Conservation (phyloP, 2,113 vertebrate species). For the Crocuta crocuta region DNA sequence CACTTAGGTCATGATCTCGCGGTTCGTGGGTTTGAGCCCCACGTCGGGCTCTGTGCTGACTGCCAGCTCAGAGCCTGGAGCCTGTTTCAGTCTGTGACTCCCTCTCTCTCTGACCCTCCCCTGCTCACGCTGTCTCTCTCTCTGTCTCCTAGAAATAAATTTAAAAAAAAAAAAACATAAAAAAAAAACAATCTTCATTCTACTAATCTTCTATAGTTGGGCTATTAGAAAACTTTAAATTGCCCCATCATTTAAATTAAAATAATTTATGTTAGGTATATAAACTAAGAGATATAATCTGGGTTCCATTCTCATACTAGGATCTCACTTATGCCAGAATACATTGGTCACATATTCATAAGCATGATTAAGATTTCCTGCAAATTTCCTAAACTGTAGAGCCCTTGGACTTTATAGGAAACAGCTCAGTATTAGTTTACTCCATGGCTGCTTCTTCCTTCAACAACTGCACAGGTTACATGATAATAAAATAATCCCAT, state of each 20-base stretch:
- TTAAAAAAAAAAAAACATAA: too few species aligned
- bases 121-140: too few species aligned
- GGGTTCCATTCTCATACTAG: not conserved
- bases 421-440: not conserved
- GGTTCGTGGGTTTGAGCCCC: too few species aligned
- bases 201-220: not conserved
- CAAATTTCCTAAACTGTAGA: not conserved
- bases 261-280: not conserved
- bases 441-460: not conserved
- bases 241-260: not conserved
- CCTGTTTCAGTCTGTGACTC: too few species aligned
- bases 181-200: not conserved
- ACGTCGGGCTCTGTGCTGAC: too few species aligned
- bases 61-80: too few species aligned
- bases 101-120: too few species aligned
- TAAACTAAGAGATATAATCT: not conserved
- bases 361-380: not conserved
- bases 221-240: not conserved
- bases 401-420: not conserved
- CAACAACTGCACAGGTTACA: not conserved
- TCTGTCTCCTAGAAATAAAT: too few species aligned
- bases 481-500: slow-evolving; percentile 43
- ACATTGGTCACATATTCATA: not conserved
- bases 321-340: not conserved
- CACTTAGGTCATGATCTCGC: too few species aligned